A percentile compares a stretch with the other conserved stretches of the same genome.
phyloP scores from a whole-genome alignment of 2,113 vertebrate genomes.

The Thomomys bottae region DNA sequence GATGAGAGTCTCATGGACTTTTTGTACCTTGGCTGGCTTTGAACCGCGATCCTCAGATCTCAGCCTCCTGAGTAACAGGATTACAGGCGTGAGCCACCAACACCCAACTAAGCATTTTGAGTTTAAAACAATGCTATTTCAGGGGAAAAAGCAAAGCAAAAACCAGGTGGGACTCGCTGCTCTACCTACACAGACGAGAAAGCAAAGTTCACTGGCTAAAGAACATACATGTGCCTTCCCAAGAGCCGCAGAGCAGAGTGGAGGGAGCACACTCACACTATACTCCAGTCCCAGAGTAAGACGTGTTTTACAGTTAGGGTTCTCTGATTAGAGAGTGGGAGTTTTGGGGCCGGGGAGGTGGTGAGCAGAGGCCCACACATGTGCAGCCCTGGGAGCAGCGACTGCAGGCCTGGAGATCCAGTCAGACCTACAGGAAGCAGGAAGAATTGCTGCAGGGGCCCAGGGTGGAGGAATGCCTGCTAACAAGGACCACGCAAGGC shows the following conservation, averaged over 20 bases:
- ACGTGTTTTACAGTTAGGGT: not conserved
- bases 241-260: not conserved
- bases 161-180: not conserved
- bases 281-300: not conserved
- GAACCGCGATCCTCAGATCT: too few species aligned
- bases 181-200: not conserved
- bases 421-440: not conserved
- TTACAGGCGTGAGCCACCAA: too few species aligned
- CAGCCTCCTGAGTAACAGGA: too few species aligned
- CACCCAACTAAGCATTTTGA: too few species aligned
- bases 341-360: accelerated
- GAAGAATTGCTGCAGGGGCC: not conserved
- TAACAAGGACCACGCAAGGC: not conserved
- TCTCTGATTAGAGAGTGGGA: not conserved
- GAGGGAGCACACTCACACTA: not conserved
- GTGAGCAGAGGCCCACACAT: too few species aligned
- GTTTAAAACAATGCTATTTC: not conserved
- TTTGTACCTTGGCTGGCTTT: too few species aligned
- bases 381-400: not conserved
- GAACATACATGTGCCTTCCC: not conserved
- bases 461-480: not conserved
- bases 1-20: too few species aligned
- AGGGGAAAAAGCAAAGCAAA: not conserved
- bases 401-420: not conserved
- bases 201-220: not conserved